Evolutionary conservation across 2,888 invertebrate species (phyloP), one percentile per base, ranked within the genome.

Genomic region (Caenorhabditis sp.): DNA sequence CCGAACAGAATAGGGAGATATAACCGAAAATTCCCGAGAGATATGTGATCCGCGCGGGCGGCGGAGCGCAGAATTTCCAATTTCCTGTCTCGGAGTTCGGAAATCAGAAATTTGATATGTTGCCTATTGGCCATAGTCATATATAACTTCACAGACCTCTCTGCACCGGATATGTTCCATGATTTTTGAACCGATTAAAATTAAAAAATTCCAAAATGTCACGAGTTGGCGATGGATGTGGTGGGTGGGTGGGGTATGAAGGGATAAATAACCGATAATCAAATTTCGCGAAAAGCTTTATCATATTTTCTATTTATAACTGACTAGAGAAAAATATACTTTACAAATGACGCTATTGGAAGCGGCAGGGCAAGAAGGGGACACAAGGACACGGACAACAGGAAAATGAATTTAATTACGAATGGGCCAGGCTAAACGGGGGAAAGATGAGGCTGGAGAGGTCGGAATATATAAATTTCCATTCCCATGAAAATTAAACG

Each of bases 351-450:
- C 70, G 70, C 51, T 22, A 22, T 50, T 60, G 53, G 37, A 20
- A n/a, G 32, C 28, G 24, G 28, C 5, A 32, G 24, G 26, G 13
- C 4, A 15, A 44, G 9, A 9, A 15, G 32, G 35, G 56, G 53
- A 55, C 55, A 64, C 56, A 64, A 72, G 9, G 32, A 32, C 5
- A 32, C 9, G 32, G 32, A 32, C n/a, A n/a, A n/a, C n/a, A n/a
- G n/a, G n/a, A n/a, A n/a, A n/a, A n/a, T n/a, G n/a, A 32, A 72
- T 72, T 64, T 65, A 72, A 72, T 72, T 72, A 72, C 64, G 58
- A 64, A 32, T 13, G 62, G 53, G 53, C 69, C 60, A 53, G 13
- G 60, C 55, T 69, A 53, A 20, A 68, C 22, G n/a, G n/a, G n/a
- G n/a, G n/a, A n/a, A n/a, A n/a, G n/a, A n/a, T n/a, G n/a, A n/a